Percentiles rank a stretch among this genome's conserved stretches.
Conservation (phyloP, 2,113 vertebrate genomes). For the Callopanchax toddi region DNA sequence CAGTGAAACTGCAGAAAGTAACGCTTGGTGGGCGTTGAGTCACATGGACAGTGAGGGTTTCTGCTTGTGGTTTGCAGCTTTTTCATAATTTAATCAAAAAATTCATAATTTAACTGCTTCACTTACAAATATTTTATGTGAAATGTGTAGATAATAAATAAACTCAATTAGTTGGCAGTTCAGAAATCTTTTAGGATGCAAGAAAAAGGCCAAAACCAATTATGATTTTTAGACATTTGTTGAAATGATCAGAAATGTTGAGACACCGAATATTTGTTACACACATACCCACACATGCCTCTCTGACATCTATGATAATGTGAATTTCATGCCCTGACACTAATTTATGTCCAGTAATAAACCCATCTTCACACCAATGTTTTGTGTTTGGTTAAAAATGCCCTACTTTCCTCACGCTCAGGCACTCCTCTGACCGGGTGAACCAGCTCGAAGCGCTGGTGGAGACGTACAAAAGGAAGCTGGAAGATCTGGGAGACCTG, state of each 20-base stretch:
- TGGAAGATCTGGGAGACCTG: conserved; percentile 90
- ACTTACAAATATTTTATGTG: not conserved
- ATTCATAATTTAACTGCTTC: conserved; percentile 14
- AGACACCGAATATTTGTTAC: too few species aligned
- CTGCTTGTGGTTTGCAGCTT: conserved; percentile 17
- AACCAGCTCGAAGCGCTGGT: conserved; percentile 87
- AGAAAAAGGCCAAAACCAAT: too few species aligned
- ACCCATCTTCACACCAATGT: too few species aligned
- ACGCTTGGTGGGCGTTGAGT: not conserved
- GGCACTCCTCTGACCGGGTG: conserved; percentile 89
- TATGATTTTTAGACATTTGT: too few species aligned
- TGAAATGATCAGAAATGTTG: too few species aligned
- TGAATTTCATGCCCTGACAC: too few species aligned
- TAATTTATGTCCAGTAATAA: too few species aligned
- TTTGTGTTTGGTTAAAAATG: conserved; percentile 2
- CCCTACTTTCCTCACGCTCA: conserved; percentile 48
- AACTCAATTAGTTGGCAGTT: not conserved
- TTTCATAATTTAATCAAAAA: conserved; percentile 6
- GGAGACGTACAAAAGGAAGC: conserved; percentile 86
- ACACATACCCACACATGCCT: too few species aligned
- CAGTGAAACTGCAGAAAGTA: conserved; percentile 15
- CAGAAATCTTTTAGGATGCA: too few species aligned
- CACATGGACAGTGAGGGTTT: conserved; percentile 27
- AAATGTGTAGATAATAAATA: not conserved
- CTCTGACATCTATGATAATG: too few species aligned